These are phyloP conservation scores for Suricata suricatta DNA, from an alignment of 2,113 vertebrate species.

Conservation along the genomic window DNA sequence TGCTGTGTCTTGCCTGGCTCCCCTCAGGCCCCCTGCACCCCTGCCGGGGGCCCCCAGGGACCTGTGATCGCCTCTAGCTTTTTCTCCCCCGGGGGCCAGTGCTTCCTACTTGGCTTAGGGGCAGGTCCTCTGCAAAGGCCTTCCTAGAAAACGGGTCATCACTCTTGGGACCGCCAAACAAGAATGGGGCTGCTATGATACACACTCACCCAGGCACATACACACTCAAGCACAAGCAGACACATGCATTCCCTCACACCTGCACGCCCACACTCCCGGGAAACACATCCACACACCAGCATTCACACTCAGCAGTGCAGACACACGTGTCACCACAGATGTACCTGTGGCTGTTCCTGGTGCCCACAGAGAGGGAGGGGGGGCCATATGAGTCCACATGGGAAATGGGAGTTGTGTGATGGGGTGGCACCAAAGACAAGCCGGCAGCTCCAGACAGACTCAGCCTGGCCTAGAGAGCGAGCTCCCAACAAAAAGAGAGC, in stretches of 20 bases:
- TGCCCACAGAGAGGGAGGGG: neutral
- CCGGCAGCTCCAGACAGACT: neutral
- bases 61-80: neutral
- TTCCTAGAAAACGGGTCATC: too few species aligned
- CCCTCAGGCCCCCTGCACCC: neutral
- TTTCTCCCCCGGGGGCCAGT: neutral
- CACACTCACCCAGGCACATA: neutral
- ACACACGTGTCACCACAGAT: rapidly evolving
- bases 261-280: rapidly evolving
- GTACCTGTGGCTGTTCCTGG: neutral
- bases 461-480: neutral
- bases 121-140: neutral
- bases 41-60: neutral
- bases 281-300: rapidly evolving
- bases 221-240: neutral
- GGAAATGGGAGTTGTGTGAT: rapidly evolving
- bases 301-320: rapidly evolving
- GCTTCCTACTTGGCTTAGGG: neutral
- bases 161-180: neutral
- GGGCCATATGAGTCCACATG: rapidly evolving
- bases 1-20: neutral
- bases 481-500: neutral
- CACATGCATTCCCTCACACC: neutral
- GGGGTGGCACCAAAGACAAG: neutral
- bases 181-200: neutral